phyloP scores from a whole-genome alignment of 2,888 invertebrate species.

The Diaprepes abbreviatus region DNA sequence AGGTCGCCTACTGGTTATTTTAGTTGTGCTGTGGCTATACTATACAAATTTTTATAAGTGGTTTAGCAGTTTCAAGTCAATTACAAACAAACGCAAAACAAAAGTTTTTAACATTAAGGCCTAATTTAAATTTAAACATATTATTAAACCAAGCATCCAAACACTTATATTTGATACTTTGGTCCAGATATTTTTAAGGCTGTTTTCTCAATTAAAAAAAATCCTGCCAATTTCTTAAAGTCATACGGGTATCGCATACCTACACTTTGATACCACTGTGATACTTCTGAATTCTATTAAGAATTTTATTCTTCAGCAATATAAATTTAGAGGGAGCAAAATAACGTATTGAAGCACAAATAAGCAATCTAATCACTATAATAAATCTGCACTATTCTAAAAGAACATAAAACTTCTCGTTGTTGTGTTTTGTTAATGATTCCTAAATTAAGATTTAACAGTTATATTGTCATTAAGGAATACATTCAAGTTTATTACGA shows the following conservation, averaged over 20 bases:
- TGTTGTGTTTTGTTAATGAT: constrained; percentile 36
- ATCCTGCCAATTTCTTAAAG: constrained; percentile 42
- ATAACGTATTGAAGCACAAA: constrained; percentile 46
- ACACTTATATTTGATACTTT: constrained; percentile 1
- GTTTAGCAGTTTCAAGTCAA: too few relatives aligned
- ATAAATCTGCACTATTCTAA: constrained; percentile 40
- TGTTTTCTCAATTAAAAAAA: not conserved
- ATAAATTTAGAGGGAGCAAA: constrained; percentile 44
- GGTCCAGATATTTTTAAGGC: not conserved
- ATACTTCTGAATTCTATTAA: constrained; percentile 43
- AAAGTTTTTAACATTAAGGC: not conserved
- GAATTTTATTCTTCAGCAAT: constrained; percentile 50
- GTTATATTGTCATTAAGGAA: constrained; percentile 18
- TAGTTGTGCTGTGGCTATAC: too few relatives aligned
- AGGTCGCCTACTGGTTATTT: too few relatives aligned
- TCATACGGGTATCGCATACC: constrained; percentile 39
- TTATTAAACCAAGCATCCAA: too few relatives aligned
- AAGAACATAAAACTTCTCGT: constrained; percentile 7
- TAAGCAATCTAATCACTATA: constrained; percentile 47
- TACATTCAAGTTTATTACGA: constrained; percentile 18
- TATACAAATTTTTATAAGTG: too few relatives aligned
- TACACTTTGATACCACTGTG: constrained; percentile 46
- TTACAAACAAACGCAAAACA: too few relatives aligned
- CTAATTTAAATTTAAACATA: not conserved
- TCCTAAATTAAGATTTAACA: constrained; percentile 21